Base-by-base conservation (phyloP, 2,113 vertebrate genomes). In the Eubucco bourcierii region DNA sequence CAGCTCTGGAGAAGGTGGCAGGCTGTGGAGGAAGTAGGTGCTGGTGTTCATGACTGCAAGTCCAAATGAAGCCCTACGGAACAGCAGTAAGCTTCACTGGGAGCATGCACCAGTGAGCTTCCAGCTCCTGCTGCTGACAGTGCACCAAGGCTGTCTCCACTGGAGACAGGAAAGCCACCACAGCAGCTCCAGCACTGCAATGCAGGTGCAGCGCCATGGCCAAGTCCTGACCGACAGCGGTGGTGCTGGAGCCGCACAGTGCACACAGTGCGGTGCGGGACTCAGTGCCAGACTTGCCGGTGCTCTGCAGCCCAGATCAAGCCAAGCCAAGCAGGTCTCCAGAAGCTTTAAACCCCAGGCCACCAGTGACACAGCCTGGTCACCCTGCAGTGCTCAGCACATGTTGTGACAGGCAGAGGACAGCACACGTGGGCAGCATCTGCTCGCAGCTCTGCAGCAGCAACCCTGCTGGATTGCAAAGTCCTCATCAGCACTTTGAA, bases 271-370 rank as follows among this genome's bases (percentile, higher is more conserved):
- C 74, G 82, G n/a, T 27, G 33, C 15, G 55, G 78, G 39, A 50
- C 53, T 52, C 1, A 1, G 1, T 85, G 84, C 60, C 85, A 83
- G 81, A 75, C 12, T 47, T 37, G 58, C 3, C 74, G 78, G 78
- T 94, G 81, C 68, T 85, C 84, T 83, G 11, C 74, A 84, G 28
- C 21, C 52, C 76, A 89, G 24, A 60, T 21, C 31, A 85, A 93
- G 64, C 81, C 66, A 87, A 92, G 67, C n/a, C 83, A 94, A 90
- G 92, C 58, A 21, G 60, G 68, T 33, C 75, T 83, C 75, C 82
- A 84, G 65, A 12, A 95, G 89, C 58, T 90, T 80, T 90, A 60
- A 94, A 82, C 83, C 64, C 6, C 87, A 90, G 53, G 39, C 28
- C 47, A 44, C 73, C 55, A 55, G 50, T 50, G 56, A 76, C 90